Conservation (phyloP, 30 jellyfish, hydroid and myxozoan species). For the Aurelia coerulea region DNA sequence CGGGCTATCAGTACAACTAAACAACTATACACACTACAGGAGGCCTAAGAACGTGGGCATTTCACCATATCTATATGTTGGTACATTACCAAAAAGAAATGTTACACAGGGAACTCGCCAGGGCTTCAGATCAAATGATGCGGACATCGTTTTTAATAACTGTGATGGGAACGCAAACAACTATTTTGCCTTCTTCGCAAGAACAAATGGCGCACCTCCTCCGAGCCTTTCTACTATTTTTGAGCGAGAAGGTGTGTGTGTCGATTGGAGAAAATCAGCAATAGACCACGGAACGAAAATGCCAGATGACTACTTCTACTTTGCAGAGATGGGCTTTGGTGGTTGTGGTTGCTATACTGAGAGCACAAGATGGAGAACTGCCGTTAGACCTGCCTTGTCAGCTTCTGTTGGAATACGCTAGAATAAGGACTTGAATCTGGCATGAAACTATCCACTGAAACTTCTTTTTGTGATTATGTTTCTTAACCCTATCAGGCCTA, state of each 20-base stretch:
- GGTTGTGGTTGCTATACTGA: slow-evolving; percentile 71
- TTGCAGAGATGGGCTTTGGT: slow-evolving; percentile 57
- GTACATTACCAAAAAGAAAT: slow-evolving; percentile 10
- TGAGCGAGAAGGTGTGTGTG: slow-evolving; percentile 33
- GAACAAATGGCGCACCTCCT: neutral
- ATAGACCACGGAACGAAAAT: neutral
- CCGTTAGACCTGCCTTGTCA: slow-evolving; percentile 1
- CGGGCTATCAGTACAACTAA: slow-evolving; percentile 24
- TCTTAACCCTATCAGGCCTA: too few species aligned
- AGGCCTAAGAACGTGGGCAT: slow-evolving; percentile 19
- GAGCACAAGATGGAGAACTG: slow-evolving; percentile 37
- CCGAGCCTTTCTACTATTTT: neutral
- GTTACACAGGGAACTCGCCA: neutral
- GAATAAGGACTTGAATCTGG: neutral
- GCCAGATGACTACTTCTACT: slow-evolving; percentile 32
- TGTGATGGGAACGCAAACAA: slow-evolving; percentile 30
- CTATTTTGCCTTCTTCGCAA: slow-evolving; percentile 36
- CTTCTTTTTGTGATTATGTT: too few species aligned
- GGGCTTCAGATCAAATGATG: slow-evolving; percentile 31
- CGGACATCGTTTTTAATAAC: neutral
- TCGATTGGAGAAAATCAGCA: slow-evolving; percentile 46
- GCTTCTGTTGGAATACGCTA: slow-evolving; percentile 30
- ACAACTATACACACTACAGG: slow-evolving; percentile 7
- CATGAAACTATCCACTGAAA: too few species aligned
- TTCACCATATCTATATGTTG: slow-evolving; percentile 37